Base-by-base conservation (phyloP, 2,797 vertebrate genomes). In the Mareca strepera region DNA sequence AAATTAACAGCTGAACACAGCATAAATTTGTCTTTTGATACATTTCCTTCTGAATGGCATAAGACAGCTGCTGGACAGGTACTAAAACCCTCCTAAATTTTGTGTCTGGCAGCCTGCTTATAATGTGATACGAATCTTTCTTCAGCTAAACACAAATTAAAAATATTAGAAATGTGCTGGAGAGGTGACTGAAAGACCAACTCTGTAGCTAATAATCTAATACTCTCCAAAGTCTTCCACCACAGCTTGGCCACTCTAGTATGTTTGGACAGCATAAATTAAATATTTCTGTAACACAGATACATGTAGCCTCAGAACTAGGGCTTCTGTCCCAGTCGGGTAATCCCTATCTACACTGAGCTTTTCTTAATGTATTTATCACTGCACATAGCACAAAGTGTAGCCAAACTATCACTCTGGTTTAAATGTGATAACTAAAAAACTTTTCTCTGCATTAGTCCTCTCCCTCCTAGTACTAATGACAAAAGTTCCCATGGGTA, bases 21-120 rank as follows among this genome's bases (percentile, higher is more conserved):
- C 43, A 25, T 48, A 75, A 87, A 21, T 67, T 22, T 2, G 1
- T 43, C 55, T 85, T 92, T 78, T 60, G 80, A 68, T 1, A 1
- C 11, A 53, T n/a, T 74, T 82, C 11, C 29, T 88, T 29, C 62
- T 88, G 35, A 86, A 86, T 28, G 23, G 60, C 41, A 90, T 37
- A 93, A 74, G 53, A 7, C 58, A 92, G 63, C 17, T 83, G 73
- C 66, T 59, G 55, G 44, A 37, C 89, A 93, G 77, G 77, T 84
- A 78, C 70, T 69, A 66, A 85, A 52, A 2, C 5, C 14, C 20
- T 39, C n/a, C 43, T 10, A 64, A 46, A 29, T 84, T 92, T 77
- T 77, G 50, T 67, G 68, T 44, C 82, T 77, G 39, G 52, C 76
- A 91, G 84, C 33, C 46, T 83, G 25, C 17, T 91, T 73, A 78